Base-by-base conservation (phyloP, 2,888 invertebrate species). In the Lathronympha strigana region DNA sequence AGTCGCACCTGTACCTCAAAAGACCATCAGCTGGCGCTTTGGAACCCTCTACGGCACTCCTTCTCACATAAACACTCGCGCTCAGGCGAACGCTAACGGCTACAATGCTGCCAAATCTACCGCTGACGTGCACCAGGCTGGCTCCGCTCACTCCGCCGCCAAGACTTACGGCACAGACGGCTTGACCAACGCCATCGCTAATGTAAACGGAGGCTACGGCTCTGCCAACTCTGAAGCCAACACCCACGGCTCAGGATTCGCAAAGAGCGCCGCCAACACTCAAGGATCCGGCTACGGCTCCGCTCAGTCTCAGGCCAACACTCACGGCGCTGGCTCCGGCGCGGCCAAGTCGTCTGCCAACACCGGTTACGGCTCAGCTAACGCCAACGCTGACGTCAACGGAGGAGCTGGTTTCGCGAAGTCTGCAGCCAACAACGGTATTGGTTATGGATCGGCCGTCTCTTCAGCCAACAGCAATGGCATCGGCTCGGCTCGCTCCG, bases 21-120 rank as follows among this genome's bases (percentile, higher is more conserved):
- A 79, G 61, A 77, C 79, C 53, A 82, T 86, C 74, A 80, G 80
- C 66, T 90, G 90, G 90, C 85, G 79, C 38, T 90, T 90, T 69
- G 90, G 90, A 13, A 86, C 87, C 23, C 70, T 77, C 1, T 90
- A 90, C 69, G 82, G 80, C 58, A 68, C 67, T 11, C 88, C 87
- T n/a, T 66, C 70, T 23, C 53, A 63, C 53, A 73, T 79, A 25
- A 72, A 72, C 36, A 77, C 73, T 15, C 76, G 76, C 8, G 77
- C 75, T 55, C 72, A 76, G 25, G 74, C 72, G 51, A 74, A 76
- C 68, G 71, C 72, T 50, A 71, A 75, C 28, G 69, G 67, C 8
- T 73, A 66, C 51, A 69, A 72, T 8, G 71, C 72, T 19, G 73
- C 73, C 47, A 68, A 68, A 19, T 71, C 71, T 54, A 69, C 70